Evolutionary conservation across 2,888 invertebrate species (phyloP).

Genomic region (Halictus ligatus): DNA sequence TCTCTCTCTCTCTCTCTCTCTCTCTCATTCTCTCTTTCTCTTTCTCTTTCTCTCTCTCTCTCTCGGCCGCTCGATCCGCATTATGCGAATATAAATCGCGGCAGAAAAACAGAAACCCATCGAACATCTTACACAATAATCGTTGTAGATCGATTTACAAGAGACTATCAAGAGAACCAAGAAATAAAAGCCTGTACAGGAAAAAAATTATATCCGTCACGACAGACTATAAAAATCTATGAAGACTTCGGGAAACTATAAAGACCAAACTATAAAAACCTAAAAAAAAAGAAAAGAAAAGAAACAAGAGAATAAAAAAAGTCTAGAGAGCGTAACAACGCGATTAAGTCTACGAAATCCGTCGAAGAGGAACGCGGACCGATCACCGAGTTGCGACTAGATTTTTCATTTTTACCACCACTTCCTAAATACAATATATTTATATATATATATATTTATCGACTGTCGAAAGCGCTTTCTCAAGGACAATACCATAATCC

Average conservation of each 20-base stretch:
- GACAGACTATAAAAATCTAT: too few relatives aligned
- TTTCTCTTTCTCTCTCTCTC: too few relatives aligned
- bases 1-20: too few relatives aligned
- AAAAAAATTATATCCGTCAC: background rate
- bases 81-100: slow-evolving; percentile 32
- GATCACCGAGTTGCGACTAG: slow-evolving; percentile 70
- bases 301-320: slow-evolving; percentile 1
- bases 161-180: background rate
- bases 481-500: slow-evolving; percentile 37
- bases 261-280: too few relatives aligned
- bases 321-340: slow-evolving; percentile 26
- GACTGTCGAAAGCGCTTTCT: slow-evolving; percentile 17
- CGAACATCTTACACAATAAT: background rate
- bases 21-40: too few relatives aligned
- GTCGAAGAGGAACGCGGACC: slow-evolving; percentile 31
- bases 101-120: background rate
- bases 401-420: slow-evolving; percentile 48
- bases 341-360: slow-evolving; percentile 14
- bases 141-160: background rate
- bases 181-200: background rate
- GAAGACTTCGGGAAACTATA: too few relatives aligned
- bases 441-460: background rate
- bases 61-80: slow-evolving; percentile 56
- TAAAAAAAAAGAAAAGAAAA: background rate
- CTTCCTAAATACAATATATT: slow-evolving; percentile 44